phyloP scores from a whole-genome alignment of 1,140 invertebrate species.

The Anoplophora glabripennis region DNA sequence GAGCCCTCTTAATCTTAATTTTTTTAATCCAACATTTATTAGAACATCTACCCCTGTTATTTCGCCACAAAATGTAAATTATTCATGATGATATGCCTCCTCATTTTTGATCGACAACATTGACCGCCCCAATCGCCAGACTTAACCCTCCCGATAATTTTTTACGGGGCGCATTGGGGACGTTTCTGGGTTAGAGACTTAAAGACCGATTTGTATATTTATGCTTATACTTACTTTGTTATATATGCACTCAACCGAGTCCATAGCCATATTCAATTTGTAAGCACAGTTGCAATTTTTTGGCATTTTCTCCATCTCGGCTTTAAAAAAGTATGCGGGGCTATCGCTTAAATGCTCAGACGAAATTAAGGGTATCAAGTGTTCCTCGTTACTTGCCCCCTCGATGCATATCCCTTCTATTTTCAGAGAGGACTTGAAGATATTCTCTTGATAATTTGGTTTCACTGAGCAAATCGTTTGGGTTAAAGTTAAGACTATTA shows the following conservation, averaged over 20 bases:
- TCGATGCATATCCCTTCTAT: conserved; percentile 78
- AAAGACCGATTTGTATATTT: too few species aligned
- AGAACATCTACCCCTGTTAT: too few species aligned
- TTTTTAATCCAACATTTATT: too few species aligned
- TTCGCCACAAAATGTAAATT: too few species aligned
- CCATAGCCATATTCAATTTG: conserved; percentile 64
- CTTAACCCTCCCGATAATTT: too few species aligned
- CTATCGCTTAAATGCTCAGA: conserved; percentile 53
- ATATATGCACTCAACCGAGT: conserved; percentile 76
- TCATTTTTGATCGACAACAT: too few species aligned
- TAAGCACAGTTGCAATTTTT: conserved; percentile 66
- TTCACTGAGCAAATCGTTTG: conserved; percentile 52
- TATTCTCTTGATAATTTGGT: conserved; percentile 36
- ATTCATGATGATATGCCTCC: too few species aligned
- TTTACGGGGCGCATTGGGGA: too few species aligned
- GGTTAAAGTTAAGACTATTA: conserved; percentile 69
- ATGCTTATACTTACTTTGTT: conserved; percentile 70
- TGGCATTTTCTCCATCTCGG: conserved; percentile 76
- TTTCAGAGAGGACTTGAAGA: conserved; percentile 37
- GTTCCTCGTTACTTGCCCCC: conserved; percentile 70
- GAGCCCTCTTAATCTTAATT: too few species aligned
- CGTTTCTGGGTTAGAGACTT: too few species aligned
- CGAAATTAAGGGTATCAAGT: conserved; percentile 64
- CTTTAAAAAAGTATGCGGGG: conserved; percentile 66
- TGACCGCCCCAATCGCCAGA: too few species aligned